Base-by-base conservation (phyloP, 2,888 invertebrate species). In the Enchytraeus crypticus region DNA sequence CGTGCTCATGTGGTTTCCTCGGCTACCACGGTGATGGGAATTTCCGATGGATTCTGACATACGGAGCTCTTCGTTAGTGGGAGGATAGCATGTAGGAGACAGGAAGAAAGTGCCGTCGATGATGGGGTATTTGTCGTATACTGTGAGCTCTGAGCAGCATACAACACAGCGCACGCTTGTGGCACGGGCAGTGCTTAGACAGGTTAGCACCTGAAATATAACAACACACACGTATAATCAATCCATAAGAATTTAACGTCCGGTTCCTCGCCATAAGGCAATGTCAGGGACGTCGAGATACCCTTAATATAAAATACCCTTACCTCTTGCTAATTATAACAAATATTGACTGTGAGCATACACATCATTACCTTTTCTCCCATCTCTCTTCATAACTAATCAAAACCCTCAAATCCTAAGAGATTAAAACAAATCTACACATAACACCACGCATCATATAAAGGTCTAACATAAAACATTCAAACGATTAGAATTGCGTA, bases 21-120 rank as follows among this genome's bases (percentile, higher is more conserved):
- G 54, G 26, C 5, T 23, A 18, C 29, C 46, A 27, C 30, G 23
- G 18, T 43, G 26, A 23, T 38, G 53, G 26, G 45, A 38, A 32
- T 53, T 45, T 11, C 11, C 11, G 14, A 21, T 27, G 14, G 51
- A 49, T n/a, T n/a, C n/a, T n/a, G n/a, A n/a, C 43, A 59, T 33
- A 33, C 53, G 51, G 29, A 51, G 51, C 5, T 34, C 51, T 5
- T 67, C 66, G 14, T 21, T 8, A 8, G 49, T 47, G 18, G 14
- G 14, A 11, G 11, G 14, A 79, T 95, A 92, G 76, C 64, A 43
- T 49, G 51, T 85, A 34, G 96, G 95, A 72, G 93, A 93, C 65
- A 97, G 84, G 84, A 97, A 98, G 84, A 98, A 93, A 34, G 95
- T 93, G 59, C 97, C 97, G 79, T 98, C 96, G 51, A 97, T 89